phyloP scores from a whole-genome alignment of 2,888 invertebrate genomes.

The Drosophila pseudotakahashii region DNA sequence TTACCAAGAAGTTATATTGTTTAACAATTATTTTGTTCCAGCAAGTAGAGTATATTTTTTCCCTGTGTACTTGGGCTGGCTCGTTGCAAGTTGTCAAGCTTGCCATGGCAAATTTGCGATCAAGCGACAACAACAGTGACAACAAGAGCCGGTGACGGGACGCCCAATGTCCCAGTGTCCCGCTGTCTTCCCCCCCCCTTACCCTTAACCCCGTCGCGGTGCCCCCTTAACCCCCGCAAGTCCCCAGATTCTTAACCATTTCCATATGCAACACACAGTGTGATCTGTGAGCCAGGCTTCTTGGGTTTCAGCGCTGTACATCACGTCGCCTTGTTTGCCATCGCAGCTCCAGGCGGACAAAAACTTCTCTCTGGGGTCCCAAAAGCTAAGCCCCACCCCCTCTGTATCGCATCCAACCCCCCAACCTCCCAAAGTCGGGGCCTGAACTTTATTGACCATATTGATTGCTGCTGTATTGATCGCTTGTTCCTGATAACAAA shows the following conservation, averaged over 20 bases:
- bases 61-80: slow-evolving; percentile 16
- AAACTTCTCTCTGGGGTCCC: neutral
- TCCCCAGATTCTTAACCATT: slow-evolving; percentile 17
- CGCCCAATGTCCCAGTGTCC: slow-evolving; percentile 32
- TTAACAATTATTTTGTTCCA: no score
- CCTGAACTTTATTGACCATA: slow-evolving; percentile 77
- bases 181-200: slow-evolving; percentile 17
- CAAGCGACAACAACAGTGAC: slow-evolving; percentile 78
- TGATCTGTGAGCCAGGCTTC: slow-evolving; percentile 61
- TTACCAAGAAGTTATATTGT: no score
- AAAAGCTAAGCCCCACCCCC: neutral
- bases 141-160: slow-evolving; percentile 72
- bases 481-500: slow-evolving; percentile 70
- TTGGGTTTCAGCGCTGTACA: slow-evolving; percentile 74
- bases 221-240: neutral
- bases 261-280: slow-evolving; percentile 50
- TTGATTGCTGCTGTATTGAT: slow-evolving; percentile 79
- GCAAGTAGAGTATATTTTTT: neutral
- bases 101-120: slow-evolving; percentile 78
- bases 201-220: neutral
- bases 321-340: slow-evolving; percentile 70
- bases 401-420: no score
- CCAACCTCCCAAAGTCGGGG: neutral
- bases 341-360: neutral
- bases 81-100: slow-evolving; percentile 74